These are phyloP conservation scores for Anoplius nigerrimus DNA, from an alignment of 2,888 invertebrate species.

Conservation along the genomic window DNA sequence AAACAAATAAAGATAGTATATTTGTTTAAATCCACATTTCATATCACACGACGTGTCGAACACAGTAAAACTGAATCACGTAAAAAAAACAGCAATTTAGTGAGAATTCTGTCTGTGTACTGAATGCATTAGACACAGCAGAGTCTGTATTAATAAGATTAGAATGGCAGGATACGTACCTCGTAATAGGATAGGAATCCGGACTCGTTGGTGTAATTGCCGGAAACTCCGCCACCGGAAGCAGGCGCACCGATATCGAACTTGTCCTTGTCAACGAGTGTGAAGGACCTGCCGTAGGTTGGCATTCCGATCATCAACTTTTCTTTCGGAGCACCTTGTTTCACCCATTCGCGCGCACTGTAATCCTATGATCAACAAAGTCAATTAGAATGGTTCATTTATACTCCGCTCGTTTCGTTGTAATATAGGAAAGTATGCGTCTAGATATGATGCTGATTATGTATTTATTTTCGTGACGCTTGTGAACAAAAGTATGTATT, in stretches of 20 bases:
- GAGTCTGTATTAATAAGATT: neutral
- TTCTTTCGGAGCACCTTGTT: constrained; percentile 94
- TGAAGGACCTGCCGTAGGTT: constrained; percentile 94
- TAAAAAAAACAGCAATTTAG: no score
- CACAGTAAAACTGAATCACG: neutral
- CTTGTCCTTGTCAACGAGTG: constrained; percentile 88
- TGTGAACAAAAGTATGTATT: neutral
- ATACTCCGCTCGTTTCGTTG: neutral
- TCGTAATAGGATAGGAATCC: constrained; percentile 98
- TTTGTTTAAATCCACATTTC: neutral
- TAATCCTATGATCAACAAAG: constrained; percentile 81
- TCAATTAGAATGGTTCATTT: neutral
- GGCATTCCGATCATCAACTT: constrained; percentile 97
- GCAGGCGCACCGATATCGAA: constrained; percentile 96
- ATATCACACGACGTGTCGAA: neutral
- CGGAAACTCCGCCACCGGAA: constrained; percentile 89
- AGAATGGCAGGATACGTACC: constrained; percentile 67
- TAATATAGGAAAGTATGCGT: neutral
- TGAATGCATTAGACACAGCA: no score
- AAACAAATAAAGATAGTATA: neutral
- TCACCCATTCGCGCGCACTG: constrained; percentile 94
- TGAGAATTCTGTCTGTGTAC: no score
- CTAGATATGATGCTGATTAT: no score
- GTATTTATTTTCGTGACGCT: no score
- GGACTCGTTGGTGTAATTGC: constrained; percentile 93